Evolutionary conservation across 2,888 invertebrate genomes (phyloP).

Genomic region (Andrena fulva): DNA sequence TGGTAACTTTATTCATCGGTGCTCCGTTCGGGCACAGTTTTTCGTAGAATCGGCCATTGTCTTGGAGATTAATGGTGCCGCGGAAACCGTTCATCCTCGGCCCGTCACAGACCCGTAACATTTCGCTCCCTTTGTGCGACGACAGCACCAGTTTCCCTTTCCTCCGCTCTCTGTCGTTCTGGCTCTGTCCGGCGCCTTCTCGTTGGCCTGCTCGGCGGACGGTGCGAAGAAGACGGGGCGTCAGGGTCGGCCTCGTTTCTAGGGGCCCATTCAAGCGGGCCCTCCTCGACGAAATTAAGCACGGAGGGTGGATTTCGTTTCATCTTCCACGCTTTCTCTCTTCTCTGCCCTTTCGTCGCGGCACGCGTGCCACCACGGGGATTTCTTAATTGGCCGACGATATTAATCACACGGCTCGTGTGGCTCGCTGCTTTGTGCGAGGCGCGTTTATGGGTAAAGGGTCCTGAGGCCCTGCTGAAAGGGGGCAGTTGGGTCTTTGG

Average conservation of each 20-base stretch:
- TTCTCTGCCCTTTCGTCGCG: constrained; percentile 25
- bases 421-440: constrained; percentile 9
- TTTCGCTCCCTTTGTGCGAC: constrained; percentile 60
- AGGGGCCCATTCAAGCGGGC: constrained; percentile 37
- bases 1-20: constrained; percentile 64
- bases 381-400: constrained; percentile 46
- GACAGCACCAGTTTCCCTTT: constrained; percentile 8
- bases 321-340: constrained; percentile 15
- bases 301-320: constrained; percentile 25
- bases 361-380: constrained; percentile 24
- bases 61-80: constrained; percentile 76
- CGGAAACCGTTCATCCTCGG: constrained; percentile 61
- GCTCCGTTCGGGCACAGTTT: constrained; percentile 49
- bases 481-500: neutral
- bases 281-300: constrained; percentile 15
- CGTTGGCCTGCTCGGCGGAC: neutral
- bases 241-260: constrained; percentile 20
- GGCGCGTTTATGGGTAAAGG: neutral
- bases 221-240: constrained; percentile 31
- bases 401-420: constrained; percentile 38
- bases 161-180: neutral
- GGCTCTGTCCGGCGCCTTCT: neutral
- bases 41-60: constrained; percentile 75
- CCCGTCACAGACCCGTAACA: constrained; percentile 43
- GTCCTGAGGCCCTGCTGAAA: neutral